Base-by-base conservation (phyloP, 2,797 vertebrate species). In the Benthosema pterotum region DNA sequence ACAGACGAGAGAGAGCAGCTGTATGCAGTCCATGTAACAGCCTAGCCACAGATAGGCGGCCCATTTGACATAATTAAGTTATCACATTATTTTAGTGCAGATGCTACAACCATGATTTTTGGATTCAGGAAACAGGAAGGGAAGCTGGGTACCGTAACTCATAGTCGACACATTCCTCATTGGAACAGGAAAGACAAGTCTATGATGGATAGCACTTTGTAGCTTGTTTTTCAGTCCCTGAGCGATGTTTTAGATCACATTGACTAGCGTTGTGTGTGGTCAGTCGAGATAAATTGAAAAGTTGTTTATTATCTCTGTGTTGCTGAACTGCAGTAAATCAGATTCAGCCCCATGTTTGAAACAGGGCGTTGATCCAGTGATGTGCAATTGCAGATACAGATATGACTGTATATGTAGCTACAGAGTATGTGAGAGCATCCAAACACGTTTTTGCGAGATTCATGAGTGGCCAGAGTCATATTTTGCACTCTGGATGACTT, bases 121-220 rank as follows among this genome's bases (percentile, higher is more conserved):
- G 28, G 12, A 22, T 42, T 52, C 19, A 63, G 58, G 63, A 38
- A 38, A 38, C 32, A 38, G 32, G 32, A 32, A 32, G 51, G 59
- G 2, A 47, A 0, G 22, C 17, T 5, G 0, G 18, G 38, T 32
- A 46, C 49, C 2, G 17, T 54, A 57, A 52, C 11, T 52, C 42
- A 22, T 3, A 63, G 71, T 82, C 72, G 61, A 72, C 69, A 75
- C 75, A 69, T 77, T 84, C 63, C 65, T 77, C 13, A 6, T 28
- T 18, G 14, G 15, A 6, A 51, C 69, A 78, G 59, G 75, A 82
- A 79, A 63, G 9, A 42, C 2, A 4, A 28, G 47, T n/a, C 15
- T 16, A 38, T 13, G n/a, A 45, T 52, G 13, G 2, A 6, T 8
- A 6, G 9, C 8, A 0, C 42, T 48, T 1, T 16, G 7, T 15